Evolutionary conservation across 2,888 invertebrate genomes (phyloP).

Genomic region (Xylota sylvarum): DNA sequence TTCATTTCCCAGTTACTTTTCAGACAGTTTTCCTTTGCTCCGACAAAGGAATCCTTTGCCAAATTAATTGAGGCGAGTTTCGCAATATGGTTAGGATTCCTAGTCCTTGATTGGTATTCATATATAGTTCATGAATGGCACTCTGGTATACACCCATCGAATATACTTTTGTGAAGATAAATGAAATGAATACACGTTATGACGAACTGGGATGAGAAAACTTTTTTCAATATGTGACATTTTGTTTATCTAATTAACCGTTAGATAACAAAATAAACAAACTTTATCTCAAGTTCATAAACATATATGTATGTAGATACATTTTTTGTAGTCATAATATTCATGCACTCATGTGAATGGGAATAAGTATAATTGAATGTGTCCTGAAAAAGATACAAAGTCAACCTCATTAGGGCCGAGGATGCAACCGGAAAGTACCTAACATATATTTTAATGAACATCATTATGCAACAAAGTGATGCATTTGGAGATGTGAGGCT

Average conservation of each 20-base stretch:
- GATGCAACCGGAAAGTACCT: conserved; percentile 19
- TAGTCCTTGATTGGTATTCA: conserved; percentile 35
- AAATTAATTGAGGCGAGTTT: conserved; percentile 49
- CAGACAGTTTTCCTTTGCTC: conserved; percentile 1
- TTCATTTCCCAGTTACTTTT: conserved; percentile 5
- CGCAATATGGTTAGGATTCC: conserved; percentile 8
- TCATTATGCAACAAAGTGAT: conserved; percentile 47
- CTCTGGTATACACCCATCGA: too few species aligned
- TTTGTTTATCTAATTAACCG: conserved; percentile 66
- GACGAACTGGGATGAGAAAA: conserved; percentile 22
- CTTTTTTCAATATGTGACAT: conserved; percentile 45
- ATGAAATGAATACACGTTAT: conserved; percentile 24
- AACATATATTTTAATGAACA: conserved; percentile 53
- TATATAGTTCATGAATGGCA: conserved; percentile 16
- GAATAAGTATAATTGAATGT: conserved; percentile 58
- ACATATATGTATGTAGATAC: conserved; percentile 49
- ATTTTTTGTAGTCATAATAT: conserved; percentile 2
- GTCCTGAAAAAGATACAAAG: conserved; percentile 41
- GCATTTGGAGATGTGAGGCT: conserved; percentile 32
- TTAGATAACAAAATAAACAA: conserved; percentile 1
- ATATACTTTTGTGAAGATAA: neutral
- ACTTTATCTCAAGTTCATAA: conserved; percentile 58
- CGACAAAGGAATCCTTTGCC: conserved; percentile 15
- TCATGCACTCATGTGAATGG: conserved; percentile 25
- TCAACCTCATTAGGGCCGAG: conserved; percentile 55